phyloP scores from a whole-genome alignment of 1,140 invertebrate genomes.

The Atta texana region DNA sequence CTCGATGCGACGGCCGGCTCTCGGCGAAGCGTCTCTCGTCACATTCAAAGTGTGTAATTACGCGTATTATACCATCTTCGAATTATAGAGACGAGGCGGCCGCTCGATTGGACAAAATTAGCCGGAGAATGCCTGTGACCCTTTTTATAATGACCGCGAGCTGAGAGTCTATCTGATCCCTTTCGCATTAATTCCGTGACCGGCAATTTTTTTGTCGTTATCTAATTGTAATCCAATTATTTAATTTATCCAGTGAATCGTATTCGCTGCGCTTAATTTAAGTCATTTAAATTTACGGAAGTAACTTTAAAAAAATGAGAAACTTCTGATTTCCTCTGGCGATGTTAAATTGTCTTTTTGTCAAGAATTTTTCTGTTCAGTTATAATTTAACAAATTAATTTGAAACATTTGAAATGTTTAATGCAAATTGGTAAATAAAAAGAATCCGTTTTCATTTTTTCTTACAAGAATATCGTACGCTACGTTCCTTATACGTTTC shows the following conservation, averaged over 20 bases:
- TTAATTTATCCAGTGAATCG: not conserved
- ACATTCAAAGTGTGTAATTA: constrained; percentile 22
- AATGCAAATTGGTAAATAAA: not conserved
- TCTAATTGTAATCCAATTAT: not conserved
- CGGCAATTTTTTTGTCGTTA: not conserved
- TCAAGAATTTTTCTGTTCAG: not conserved
- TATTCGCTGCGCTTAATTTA: not conserved
- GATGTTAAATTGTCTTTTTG: not conserved
- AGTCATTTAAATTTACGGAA: not conserved
- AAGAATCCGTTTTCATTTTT: not conserved
- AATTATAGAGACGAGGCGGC: not conserved
- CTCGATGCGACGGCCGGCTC: not conserved
- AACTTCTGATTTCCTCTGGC: not conserved
- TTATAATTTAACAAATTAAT: not conserved
- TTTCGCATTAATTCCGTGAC: not conserved
- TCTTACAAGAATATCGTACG: not conserved
- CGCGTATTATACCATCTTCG: constrained; percentile 14
- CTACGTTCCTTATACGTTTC: not conserved
- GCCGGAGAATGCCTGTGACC: not conserved
- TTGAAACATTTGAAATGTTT: not conserved
- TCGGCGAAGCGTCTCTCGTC: constrained; percentile 24
- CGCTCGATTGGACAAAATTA: constrained; percentile 6
- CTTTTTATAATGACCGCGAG: not conserved
- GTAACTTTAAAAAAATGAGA: not conserved
- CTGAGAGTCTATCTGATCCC: not conserved